Evolutionary conservation across 2,888 invertebrate species (phyloP).

Genomic region (Drosophila austrosaltans): DNA sequence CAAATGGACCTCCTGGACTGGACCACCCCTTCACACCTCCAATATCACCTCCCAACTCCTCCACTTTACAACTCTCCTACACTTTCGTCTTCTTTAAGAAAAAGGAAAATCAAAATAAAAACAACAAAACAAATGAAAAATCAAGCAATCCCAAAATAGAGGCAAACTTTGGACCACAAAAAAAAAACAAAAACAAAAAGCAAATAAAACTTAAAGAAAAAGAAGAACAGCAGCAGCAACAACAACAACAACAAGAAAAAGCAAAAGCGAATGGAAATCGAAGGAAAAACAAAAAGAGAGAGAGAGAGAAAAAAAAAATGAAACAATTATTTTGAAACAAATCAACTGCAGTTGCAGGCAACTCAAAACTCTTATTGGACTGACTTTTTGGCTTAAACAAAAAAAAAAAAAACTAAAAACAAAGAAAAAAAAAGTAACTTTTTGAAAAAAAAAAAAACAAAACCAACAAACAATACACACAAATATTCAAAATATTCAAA

Average conservation of each 20-base stretch:
- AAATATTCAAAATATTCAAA: conserved; percentile 76
- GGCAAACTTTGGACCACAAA: conserved; percentile 77
- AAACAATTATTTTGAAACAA: conserved; percentile 62
- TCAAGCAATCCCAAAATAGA: conserved; percentile 49
- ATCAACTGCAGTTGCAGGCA: conserved; percentile 81
- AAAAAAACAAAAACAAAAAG: conserved; percentile 41
- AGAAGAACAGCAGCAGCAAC: conserved; percentile 4
- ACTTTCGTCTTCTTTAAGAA: conserved; percentile 9
- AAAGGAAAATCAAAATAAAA: neutral
- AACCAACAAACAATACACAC: conserved; percentile 38
- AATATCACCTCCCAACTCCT: neutral
- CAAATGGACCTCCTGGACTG: conserved; percentile 4
- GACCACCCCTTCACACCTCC: neutral
- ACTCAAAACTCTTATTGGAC: conserved; percentile 80
- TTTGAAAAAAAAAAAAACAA: conserved; percentile 61
- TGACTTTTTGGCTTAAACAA: conserved; percentile 79
- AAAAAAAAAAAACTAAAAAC: conserved; percentile 72
- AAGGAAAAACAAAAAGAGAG: conserved; percentile 41
- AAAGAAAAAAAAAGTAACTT: conserved; percentile 62
- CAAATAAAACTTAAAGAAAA: conserved; percentile 54
- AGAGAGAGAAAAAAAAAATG: conserved; percentile 23
- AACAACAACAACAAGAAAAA: conserved; percentile 54
- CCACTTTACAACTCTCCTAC: neutral
- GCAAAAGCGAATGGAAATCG: conserved; percentile 27
- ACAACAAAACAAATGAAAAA: neutral